Conservation (phyloP, 1,140 invertebrate species). For the Vollenhovia emeryi region DNA sequence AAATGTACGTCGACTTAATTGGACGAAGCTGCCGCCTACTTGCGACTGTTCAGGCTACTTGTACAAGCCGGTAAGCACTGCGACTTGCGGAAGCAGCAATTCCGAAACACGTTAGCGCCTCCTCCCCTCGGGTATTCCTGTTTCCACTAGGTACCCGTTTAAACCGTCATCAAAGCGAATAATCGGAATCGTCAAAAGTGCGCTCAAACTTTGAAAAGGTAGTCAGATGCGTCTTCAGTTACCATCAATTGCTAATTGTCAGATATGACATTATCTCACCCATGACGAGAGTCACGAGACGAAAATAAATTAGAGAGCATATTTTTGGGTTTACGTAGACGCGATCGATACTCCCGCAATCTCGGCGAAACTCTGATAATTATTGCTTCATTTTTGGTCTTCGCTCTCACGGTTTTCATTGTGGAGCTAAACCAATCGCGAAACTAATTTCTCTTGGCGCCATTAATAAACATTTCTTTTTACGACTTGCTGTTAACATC, state of each 20-base stretch:
- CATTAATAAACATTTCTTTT: slow-evolving; percentile 2
- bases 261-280: not conserved
- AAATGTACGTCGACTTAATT: slow-evolving; percentile 74
- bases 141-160: not conserved
- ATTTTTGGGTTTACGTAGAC: too few species aligned
- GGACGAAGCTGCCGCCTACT: slow-evolving; percentile 65
- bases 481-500: not conserved
- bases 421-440: not conserved
- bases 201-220: not conserved
- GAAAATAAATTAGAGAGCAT: too few species aligned
- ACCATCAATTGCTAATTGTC: not conserved
- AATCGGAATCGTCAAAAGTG: not conserved
- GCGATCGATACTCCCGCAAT: too few species aligned
- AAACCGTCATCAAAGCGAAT: slow-evolving; percentile 16
- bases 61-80: slow-evolving; percentile 11
- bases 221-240: not conserved
- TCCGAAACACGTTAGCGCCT: slow-evolving; percentile 58
- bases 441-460: too few species aligned
- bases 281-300: not conserved
- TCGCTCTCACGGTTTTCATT: not conserved
- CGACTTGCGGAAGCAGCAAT: slow-evolving; percentile 57
- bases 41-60: slow-evolving; percentile 69
- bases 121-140: not conserved
- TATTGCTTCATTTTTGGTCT: not conserved
- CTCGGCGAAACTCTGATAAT: too few species aligned